These are phyloP conservation scores for Drosophila seclusa DNA, from an alignment of 2,888 invertebrate species.

Conservation along the genomic window DNA sequence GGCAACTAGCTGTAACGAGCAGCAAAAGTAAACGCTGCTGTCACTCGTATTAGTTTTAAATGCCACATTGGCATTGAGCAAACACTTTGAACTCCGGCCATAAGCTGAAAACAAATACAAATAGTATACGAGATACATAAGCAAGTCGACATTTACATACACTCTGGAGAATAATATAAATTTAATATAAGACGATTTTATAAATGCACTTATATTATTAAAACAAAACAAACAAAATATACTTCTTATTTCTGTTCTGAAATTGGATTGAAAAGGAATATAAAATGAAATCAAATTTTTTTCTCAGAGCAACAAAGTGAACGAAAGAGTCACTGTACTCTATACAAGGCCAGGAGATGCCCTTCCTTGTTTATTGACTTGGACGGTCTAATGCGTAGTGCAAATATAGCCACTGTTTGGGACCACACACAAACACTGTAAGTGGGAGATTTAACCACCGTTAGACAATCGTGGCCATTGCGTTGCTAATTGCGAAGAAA, in stretches of 20 bases:
- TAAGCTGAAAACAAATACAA: slow-evolving; percentile 23
- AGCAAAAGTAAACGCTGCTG: slow-evolving; percentile 45
- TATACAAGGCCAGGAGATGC: slow-evolving; percentile 15
- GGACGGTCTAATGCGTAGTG: slow-evolving; percentile 60
- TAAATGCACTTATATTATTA: background rate
- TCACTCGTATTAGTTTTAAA: slow-evolving; percentile 73
- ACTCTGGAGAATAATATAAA: background rate
- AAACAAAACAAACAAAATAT: background rate
- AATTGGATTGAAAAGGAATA: background rate
- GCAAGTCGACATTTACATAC: slow-evolving; percentile 23
- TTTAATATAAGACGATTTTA: background rate
- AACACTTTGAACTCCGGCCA: slow-evolving; percentile 57
- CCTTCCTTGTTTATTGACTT: slow-evolving; percentile 44
- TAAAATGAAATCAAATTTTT: background rate
- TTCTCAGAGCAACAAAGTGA: background rate
- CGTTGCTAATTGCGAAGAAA: slow-evolving; percentile 73
- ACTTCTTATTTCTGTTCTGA: background rate
- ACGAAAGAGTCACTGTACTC: background rate
- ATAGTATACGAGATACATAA: background rate
- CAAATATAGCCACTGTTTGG: slow-evolving; percentile 60
- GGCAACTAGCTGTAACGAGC: slow-evolving; percentile 61
- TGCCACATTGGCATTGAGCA: slow-evolving; percentile 78
- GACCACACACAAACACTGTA: slow-evolving; percentile 62
- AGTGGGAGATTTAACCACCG: slow-evolving; percentile 61
- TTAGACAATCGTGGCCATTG: slow-evolving; percentile 60